Base-by-base conservation (phyloP, 2,888 invertebrate genomes). In the Drosophila helvetica region DNA sequence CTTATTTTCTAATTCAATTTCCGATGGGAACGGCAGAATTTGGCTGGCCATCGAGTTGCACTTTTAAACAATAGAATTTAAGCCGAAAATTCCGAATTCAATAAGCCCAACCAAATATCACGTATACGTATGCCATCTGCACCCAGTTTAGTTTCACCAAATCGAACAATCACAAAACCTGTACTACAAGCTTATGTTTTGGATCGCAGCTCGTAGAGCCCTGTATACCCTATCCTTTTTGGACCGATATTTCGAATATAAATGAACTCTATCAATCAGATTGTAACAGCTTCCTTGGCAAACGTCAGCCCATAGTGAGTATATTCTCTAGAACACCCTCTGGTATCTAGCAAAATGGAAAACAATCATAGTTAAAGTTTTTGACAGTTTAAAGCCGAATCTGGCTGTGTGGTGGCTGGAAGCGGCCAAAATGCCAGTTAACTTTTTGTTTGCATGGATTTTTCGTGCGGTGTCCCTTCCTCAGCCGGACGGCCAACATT, bases 371-470 rank as follows among this genome's bases (percentile, higher is more conserved):
- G 78, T 80, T 77, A 70, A 80, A 79, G 53, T 47, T 65, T 55
- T 63, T 59, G 73, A 70, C 73, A 55, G 56, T 59, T 78, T 73
- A 62, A 79, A 76, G 64, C 70, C 64, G 25, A 54, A 19, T 38
- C 38, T 38, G 38, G 38, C 7, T n/a, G 38, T 33, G 33, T 33
- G 33, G 33, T 15, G 46, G n/a, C 48, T 53, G 68, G 57, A 68
- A 52, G 53, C 60, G 48, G 38, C 71, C 69, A 70, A 77, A 86
- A 80, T 62, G 51, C 51, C 83, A 72, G 68, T 72, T 72, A 64
- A 77, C 79, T 79, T 80, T 77, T 67, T 82, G 74, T 63, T 60
- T 55, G 59, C 58, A 66, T 57, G 56, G 69, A 48, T 69, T 69
- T 64, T 64, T 68, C 38, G 12, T 33, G 33, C 33, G 33, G 33